These are phyloP conservation scores for Lutjanus argentimaculatus DNA, from an alignment of 2,797 vertebrate genomes.

Conservation along the genomic window DNA sequence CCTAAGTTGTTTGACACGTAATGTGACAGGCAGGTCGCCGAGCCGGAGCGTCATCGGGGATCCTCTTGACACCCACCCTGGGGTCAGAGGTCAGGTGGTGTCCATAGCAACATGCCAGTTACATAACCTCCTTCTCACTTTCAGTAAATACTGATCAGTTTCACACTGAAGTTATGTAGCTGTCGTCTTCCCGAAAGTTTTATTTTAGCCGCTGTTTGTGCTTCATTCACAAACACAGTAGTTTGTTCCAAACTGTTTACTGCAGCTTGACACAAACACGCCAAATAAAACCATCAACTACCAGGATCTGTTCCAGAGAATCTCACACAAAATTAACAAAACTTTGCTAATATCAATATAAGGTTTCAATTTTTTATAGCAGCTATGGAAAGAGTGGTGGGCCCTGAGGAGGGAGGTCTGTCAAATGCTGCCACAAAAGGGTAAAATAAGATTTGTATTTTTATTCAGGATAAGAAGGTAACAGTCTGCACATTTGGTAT, in stretches of 20 bases:
- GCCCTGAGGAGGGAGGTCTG: too few relatives aligned
- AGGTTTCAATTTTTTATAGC: too few relatives aligned
- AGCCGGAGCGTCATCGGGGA: background rate
- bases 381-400: too few relatives aligned
- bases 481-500: too few relatives aligned
- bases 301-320: too few relatives aligned
- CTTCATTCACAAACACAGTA: background rate
- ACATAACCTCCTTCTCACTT: slow-evolving; percentile 43
- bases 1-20: slow-evolving; percentile 39
- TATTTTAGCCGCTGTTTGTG: background rate
- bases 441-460: too few relatives aligned
- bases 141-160: slow-evolving; percentile 31
- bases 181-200: background rate
- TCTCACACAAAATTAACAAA: too few relatives aligned
- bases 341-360: too few relatives aligned
- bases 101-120: slow-evolving; percentile 45
- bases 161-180: slow-evolving; percentile 1
- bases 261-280: background rate
- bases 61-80: slow-evolving; percentile 11
- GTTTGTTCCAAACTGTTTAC: slow-evolving; percentile 6
- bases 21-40: slow-evolving; percentile 11
- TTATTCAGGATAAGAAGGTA: too few relatives aligned
- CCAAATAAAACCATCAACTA: too few relatives aligned
- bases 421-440: too few relatives aligned
- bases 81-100: slow-evolving; percentile 60